These are phyloP conservation scores for Drosophila nannoptera DNA, from an alignment of 1,140 invertebrate species.

Conservation along the genomic window DNA sequence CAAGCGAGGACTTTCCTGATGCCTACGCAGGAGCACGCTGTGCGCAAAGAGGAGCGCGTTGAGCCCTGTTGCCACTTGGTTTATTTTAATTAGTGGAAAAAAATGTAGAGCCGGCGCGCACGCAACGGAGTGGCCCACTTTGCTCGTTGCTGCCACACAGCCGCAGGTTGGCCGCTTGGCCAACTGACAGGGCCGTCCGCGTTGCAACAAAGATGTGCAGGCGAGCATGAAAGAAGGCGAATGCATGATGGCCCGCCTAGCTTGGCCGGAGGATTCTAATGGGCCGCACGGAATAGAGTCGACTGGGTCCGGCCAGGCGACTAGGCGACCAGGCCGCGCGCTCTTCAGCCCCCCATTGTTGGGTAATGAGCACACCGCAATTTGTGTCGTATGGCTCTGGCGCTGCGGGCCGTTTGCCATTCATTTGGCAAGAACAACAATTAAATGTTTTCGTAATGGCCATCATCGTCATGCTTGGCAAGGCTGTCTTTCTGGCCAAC, in stretches of 20 bases:
- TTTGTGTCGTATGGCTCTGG: slow-evolving; percentile 67
- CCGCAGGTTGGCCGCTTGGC: slow-evolving; percentile 57
- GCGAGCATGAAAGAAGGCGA: slow-evolving; percentile 67
- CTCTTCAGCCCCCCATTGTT: slow-evolving; percentile 50
- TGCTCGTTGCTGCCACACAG: slow-evolving; percentile 55
- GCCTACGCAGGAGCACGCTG: slow-evolving; percentile 46
- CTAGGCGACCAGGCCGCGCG: slow-evolving; percentile 12
- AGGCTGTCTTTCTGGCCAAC: slow-evolving; percentile 48
- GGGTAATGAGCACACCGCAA: slow-evolving; percentile 76
- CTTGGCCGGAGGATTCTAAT: slow-evolving; percentile 45
- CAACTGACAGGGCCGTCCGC: slow-evolving; percentile 53
- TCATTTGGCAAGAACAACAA: slow-evolving; percentile 78
- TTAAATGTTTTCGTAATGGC: slow-evolving; percentile 76
- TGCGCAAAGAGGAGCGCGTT: slow-evolving; percentile 17
- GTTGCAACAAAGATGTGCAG: slow-evolving; percentile 53
- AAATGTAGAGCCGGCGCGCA: slow-evolving; percentile 63
- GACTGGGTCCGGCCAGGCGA: slow-evolving; percentile 18
- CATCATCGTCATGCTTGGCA: slow-evolving; percentile 36
- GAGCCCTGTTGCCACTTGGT: slow-evolving; percentile 64
- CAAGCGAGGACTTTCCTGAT: slow-evolving; percentile 54
- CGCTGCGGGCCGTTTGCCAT: slow-evolving; percentile 73
- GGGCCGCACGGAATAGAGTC: slow-evolving; percentile 35
- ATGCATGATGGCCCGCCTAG: slow-evolving; percentile 47
- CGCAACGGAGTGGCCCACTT: slow-evolving; percentile 71
- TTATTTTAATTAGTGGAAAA: slow-evolving; percentile 78